Base-by-base conservation (phyloP, 2,888 invertebrate species). In the Unio delphinus region DNA sequence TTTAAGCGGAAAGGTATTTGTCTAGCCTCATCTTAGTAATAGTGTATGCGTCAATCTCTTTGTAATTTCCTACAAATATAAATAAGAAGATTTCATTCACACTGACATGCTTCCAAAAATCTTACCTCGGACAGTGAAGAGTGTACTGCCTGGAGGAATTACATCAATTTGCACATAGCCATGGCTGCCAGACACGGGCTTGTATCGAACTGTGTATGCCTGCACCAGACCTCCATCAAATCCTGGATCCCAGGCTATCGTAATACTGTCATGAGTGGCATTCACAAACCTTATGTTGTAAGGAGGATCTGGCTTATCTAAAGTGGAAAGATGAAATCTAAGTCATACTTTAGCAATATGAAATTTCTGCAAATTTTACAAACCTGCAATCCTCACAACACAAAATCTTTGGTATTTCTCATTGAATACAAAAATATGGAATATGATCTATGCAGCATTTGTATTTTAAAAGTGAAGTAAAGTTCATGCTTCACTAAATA, bases 221-320 rank as follows among this genome's bases (percentile, higher is more conserved):
- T 96, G 95, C 63, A 92, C 92, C 70, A 96, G 91, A 0, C 98
- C 98, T 0, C 98, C 98, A 89, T 98, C 95, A 88, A 98, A 98
- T 0, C 97, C 97, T 0, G 96, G 95, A 26, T 93, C 93, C 98
- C 98, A 98, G 60, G 93, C 92, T 58, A 98, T 90, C 0, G 94
- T 90, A 6, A 96, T 95, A 0, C 95, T 93, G 88, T 96, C 95
- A 89, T 97, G 95, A 0, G 97, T 96, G 6, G 95, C 93, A 89
- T 98, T 98, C 59, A 94, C 91, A 62, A 96, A 94, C 55, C 79
- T 79, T 18, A 91, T 74, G 60, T 88, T 81, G 61, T 84, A 83
- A 0, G 91, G 91, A 3, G 89, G 80, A 77, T 91, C 90, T 1
- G 91, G 91, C 34, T 79, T 83, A 72, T 89, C 90, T 90, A 84